These are phyloP conservation scores for Aramus guarauna DNA, from an alignment of 2,113 vertebrate genomes.

Conservation along the genomic window DNA sequence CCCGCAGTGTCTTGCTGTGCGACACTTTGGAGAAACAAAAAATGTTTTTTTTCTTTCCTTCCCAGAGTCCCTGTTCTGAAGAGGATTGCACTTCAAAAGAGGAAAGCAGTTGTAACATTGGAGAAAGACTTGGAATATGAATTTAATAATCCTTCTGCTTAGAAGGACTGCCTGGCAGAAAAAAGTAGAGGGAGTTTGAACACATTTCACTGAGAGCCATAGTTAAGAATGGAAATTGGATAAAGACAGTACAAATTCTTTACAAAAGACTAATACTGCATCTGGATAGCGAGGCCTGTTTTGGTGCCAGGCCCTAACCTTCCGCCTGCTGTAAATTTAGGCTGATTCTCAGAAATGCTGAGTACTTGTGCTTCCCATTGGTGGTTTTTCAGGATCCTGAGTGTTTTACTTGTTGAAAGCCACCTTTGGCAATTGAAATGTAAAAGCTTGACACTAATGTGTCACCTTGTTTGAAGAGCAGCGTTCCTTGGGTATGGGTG, in stretches of 20 bases:
- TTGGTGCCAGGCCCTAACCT: conserved; percentile 33
- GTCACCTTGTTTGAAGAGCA: background rate
- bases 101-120: background rate
- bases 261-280: conserved; percentile 37
- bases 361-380: background rate
- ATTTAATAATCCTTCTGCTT: conserved; percentile 22
- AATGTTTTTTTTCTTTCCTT: background rate
- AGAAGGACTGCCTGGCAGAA: background rate
- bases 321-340: conserved; percentile 29
- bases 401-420: background rate
- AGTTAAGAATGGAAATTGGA: conserved; percentile 54
- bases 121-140: background rate
- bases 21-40: background rate
- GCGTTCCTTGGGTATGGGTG: background rate
- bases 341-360: conserved; percentile 9
- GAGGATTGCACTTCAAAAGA: background rate
- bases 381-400: background rate
- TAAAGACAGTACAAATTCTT: conserved; percentile 50
- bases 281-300: conserved; percentile 31
- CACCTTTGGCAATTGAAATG: background rate
- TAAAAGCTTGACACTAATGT: background rate
- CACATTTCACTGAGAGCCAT: background rate
- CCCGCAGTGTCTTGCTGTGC: background rate
- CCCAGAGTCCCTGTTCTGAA: background rate
- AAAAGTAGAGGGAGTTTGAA: background rate